Evolutionary conservation across 2,888 invertebrate genomes (phyloP), one percentile per base, ranked within the genome.

Genomic region (Nomada goodeniana): DNA sequence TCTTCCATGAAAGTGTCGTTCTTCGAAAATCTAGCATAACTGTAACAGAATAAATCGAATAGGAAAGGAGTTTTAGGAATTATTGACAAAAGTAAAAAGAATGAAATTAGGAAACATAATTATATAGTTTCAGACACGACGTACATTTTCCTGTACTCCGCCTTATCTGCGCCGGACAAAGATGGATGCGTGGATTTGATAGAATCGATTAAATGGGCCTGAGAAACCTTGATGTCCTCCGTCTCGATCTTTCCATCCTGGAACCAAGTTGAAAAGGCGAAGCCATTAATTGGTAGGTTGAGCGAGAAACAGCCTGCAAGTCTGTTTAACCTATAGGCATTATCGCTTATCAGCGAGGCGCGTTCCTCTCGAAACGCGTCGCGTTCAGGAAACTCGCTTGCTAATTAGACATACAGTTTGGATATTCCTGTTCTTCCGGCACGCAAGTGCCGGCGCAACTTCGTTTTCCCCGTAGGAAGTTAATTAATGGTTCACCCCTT

Each of bases 111-210:
- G 36, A 36, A 36, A 36, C 7, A 7, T 36, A 36, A 36, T 36
- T 36, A 36, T 36, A 36, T 36, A 36, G 5, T 36, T 36, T 36
- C 36, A 36, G 7, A 36, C 36, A 36, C 36, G 53, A 95, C 96
- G 96, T 94, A 98, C 98, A 97, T 97, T 91, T 94, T 95, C 86
- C 96, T 95, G 92, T 97, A 98, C 94, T 96, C 97, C 20, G 93
- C 86, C 84, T 96, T 95, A 91, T 98, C 98, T 44, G 95, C 94
- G 20, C 91, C 92, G 7, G 96, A 96, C 4, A 98, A 95, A 1
- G 98, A 98, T 0, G 98, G 98, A 77, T 96, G 96, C 47, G 97
- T 97, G 80, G 96, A 96, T 71, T 93, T 93, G 67, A 97, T 93
- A 0, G 97, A 96, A 74, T 95, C 95, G 81, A 95, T 92, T 68